Evolutionary conservation across 2,797 vertebrate species (phyloP), one percentile per base, ranked within the genome.

Genomic region (Scyliorhinus canicula): DNA sequence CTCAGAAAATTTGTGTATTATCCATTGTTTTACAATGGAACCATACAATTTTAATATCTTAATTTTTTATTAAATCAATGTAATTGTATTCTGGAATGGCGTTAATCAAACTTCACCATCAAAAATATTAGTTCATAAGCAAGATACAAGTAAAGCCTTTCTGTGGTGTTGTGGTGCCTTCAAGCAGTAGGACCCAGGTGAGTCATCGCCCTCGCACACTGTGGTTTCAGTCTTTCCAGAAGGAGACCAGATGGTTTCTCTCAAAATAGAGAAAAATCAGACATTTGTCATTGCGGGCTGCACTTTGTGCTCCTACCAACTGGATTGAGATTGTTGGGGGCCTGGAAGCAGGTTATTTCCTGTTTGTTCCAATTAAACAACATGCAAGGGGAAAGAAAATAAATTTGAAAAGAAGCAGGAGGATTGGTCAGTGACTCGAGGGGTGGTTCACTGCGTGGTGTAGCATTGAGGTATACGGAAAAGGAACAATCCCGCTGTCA

Each of bases 181-280:
- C 21, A 40, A 47, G 40, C 79, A 82, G 44, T 82, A 82, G 79
- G 79, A 82, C 44, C 44, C 21, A 82, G 44, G 79, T 47, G 44
- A 82, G 44, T 24, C 21, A 47, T 82, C 40, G 7, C 40, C 4
- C 7, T 26, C 79, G 47, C 44, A 82, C 44, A 24, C 79, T 82
- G 79, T 82, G 79, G 79, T 47, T 82, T 82, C 79, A 82, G 44
- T 24, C 44, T 47, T 82, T 47, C 21, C 79, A 82, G 26, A 82
- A 82, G 79, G 79, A 82, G 40, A 82, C 79, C 79, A 82, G 79
- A 82, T 82, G 21, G 79, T 47, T 82, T 47, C 79, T 47, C 79
- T 47, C 79, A 82, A 47, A 82, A 47, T 47, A 82, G 44, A 82
- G 77, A 82, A 47, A 82, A 47, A 82, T 82, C 79, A 82, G 44